Evolutionary conservation across 2,113 vertebrate species (phyloP).

Genomic region (Hassar affinis): DNA sequence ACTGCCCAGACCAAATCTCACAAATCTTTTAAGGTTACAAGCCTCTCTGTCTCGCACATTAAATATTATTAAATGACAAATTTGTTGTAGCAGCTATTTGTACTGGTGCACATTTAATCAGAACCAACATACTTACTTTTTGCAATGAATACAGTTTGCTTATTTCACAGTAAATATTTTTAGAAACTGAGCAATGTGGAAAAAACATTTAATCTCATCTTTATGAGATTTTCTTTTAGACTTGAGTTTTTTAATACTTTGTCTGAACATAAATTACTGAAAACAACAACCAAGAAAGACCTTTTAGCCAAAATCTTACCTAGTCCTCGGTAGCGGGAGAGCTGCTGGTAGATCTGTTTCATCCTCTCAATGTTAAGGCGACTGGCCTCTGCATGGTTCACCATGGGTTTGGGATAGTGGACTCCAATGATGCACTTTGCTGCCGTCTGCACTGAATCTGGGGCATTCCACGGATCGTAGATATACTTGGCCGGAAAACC

Average conservation of each 20-base stretch:
- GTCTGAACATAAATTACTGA: not conserved
- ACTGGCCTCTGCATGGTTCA: conserved; percentile 75
- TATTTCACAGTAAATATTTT: not conserved
- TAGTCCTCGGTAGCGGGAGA: conserved; percentile 76
- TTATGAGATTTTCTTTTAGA: no score
- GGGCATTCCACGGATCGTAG: conserved; percentile 80
- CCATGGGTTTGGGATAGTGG: conserved; percentile 78
- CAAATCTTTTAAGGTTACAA: not conserved
- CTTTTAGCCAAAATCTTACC: conserved; percentile 55
- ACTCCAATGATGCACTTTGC: conserved; percentile 77
- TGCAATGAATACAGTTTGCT: not conserved
- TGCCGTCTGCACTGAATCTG: conserved; percentile 70
- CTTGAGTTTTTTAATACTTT: not conserved
- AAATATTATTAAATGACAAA: conserved; percentile 7
- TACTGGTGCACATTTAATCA: not conserved
- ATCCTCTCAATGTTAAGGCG: conserved; percentile 80
- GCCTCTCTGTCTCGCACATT: not conserved
- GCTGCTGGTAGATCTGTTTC: conserved; percentile 81
- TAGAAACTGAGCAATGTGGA: not conserved
- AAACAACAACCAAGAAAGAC: not conserved
- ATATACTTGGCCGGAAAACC: conserved; percentile 79
- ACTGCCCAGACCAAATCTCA: not conserved
- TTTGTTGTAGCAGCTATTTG: not conserved
- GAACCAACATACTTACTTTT: not conserved
- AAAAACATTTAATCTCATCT: not conserved